These are phyloP conservation scores for Palaemon carinicauda DNA, from an alignment of 1,140 invertebrate species.

Conservation along the genomic window DNA sequence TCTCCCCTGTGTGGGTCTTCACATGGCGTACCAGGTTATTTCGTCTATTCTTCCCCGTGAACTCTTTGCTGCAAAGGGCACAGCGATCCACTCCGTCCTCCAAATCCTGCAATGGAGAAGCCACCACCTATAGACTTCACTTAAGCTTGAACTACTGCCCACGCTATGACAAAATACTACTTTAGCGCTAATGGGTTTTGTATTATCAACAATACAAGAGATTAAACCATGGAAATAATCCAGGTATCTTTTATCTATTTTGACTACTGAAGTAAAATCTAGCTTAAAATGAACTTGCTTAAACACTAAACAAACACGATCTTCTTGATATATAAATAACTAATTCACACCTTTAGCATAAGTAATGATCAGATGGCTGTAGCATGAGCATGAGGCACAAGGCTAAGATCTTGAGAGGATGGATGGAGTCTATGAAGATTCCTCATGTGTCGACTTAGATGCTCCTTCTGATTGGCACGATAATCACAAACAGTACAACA, in stretches of 20 bases:
- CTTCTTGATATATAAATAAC: neutral
- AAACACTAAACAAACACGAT: neutral
- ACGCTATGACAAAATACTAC: constrained; percentile 23
- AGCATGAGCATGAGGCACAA: constrained; percentile 36
- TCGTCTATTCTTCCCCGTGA: constrained; percentile 59
- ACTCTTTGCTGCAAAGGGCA: constrained; percentile 59
- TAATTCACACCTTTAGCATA: constrained; percentile 36
- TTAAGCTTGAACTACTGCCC: constrained; percentile 23
- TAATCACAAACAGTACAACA: constrained; percentile 66
- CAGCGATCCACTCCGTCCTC: constrained; percentile 59
- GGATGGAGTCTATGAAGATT: constrained; percentile 37
- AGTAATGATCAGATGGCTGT: constrained; percentile 35
- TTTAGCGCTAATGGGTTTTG: neutral
- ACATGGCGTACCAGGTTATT: constrained; percentile 58
- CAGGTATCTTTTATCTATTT: no score
- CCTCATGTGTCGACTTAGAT: constrained; percentile 53
- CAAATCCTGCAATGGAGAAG: constrained; percentile 55
- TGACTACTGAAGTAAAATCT: no score
- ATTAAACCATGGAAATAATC: no score
- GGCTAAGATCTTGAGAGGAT: constrained; percentile 23
- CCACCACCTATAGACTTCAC: constrained; percentile 43
- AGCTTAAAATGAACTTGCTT: no score
- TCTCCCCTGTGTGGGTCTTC: constrained; percentile 57
- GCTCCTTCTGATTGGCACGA: constrained; percentile 57
- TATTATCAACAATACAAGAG: neutral